Conservation (phyloP, 2,113 vertebrate species). For the Bos javanicus region DNA sequence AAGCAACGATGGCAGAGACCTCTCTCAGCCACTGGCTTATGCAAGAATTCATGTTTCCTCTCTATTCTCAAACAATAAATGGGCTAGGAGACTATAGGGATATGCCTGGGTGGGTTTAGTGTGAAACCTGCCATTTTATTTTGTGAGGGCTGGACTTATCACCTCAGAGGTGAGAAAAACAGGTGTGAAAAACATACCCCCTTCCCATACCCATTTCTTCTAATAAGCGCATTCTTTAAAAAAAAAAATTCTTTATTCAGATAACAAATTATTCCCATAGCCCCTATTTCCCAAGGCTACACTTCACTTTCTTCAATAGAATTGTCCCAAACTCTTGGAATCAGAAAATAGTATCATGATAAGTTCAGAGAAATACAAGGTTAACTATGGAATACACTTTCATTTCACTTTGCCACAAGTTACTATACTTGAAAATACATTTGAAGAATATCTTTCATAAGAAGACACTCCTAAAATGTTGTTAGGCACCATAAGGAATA, state of each 20-base stretch:
- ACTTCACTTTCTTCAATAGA: not conserved
- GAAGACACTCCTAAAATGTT: not conserved
- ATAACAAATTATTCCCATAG: not conserved
- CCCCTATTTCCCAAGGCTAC: not conserved
- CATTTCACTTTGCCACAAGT: not conserved
- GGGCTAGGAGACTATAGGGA: not conserved
- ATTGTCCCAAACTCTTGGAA: not conserved
- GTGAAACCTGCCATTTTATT: constrained; percentile 71
- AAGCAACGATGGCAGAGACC: not conserved
- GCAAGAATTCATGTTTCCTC: not conserved
- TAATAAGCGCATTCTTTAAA: constrained; percentile 13
- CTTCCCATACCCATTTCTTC: constrained; percentile 1
- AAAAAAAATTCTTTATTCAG: not conserved
- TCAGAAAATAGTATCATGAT: not conserved
- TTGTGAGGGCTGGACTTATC: constrained; percentile 67
- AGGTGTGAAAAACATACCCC: constrained; percentile 66
- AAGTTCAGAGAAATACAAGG: not conserved
- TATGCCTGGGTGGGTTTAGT: constrained; percentile 71
- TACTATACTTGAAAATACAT: not conserved
- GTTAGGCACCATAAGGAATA: not conserved
- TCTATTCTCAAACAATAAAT: constrained; percentile 19
- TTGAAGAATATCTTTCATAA: not conserved
- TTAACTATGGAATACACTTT: not conserved
- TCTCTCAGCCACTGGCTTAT: not conserved
- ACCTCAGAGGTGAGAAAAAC: constrained; percentile 71